These are phyloP conservation scores for Drosophila quinaria DNA, from an alignment of 2,888 invertebrate genomes.

Conservation along the genomic window DNA sequence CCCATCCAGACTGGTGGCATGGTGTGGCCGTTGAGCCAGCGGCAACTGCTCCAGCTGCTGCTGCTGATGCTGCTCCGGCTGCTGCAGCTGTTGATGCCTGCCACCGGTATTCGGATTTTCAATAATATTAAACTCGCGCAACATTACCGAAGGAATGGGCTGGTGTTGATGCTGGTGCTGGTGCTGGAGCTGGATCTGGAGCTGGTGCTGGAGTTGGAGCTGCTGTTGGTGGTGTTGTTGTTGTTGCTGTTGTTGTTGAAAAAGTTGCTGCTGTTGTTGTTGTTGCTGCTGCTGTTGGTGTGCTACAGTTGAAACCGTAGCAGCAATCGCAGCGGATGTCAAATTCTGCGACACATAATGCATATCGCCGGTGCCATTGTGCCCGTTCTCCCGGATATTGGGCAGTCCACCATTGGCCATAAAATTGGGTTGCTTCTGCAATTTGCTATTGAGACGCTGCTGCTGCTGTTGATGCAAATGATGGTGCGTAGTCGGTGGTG, in stretches of 20 bases:
- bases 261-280: slow-evolving; percentile 56
- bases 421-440: slow-evolving; percentile 83
- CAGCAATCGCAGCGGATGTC: background rate
- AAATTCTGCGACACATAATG: slow-evolving; percentile 43
- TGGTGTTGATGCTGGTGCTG: slow-evolving; percentile 60
- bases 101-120: slow-evolving; percentile 85
- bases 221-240: slow-evolving; percentile 50
- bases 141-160: slow-evolving; percentile 87
- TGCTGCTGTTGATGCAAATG: slow-evolving; percentile 84
- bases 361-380: slow-evolving; percentile 52
- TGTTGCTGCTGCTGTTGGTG: slow-evolving; percentile 57
- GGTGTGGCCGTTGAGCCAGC: slow-evolving; percentile 43
- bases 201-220: slow-evolving; percentile 59
- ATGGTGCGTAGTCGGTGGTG: slow-evolving; percentile 62
- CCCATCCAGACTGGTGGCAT: slow-evolving; percentile 46
- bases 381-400: slow-evolving; percentile 84
- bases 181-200: slow-evolving; percentile 52
- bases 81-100: slow-evolving; percentile 70
- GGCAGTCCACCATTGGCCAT: slow-evolving; percentile 84
- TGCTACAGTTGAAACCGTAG: slow-evolving; percentile 27
- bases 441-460: slow-evolving; percentile 83
- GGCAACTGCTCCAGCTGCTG: slow-evolving; percentile 62
- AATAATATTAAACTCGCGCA: slow-evolving; percentile 86
- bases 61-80: slow-evolving; percentile 39
- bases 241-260: slow-evolving; percentile 41